Evolutionary conservation across 2,888 invertebrate species (phyloP).

Genomic region (Plebejus argus): DNA sequence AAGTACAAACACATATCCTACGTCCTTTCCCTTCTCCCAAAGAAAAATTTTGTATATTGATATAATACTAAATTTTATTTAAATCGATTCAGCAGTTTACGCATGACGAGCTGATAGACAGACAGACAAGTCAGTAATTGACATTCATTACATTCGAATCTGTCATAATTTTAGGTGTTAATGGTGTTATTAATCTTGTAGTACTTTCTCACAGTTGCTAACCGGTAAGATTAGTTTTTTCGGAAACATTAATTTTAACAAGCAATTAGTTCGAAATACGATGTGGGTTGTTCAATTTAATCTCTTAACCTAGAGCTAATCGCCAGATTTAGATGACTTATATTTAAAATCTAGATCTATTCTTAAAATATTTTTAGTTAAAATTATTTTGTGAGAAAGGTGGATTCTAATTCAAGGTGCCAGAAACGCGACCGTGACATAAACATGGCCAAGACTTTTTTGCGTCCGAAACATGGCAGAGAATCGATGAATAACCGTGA

Average conservation of each 20-base stretch:
- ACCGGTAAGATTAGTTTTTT: conserved; percentile 15
- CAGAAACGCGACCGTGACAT: too few relatives aligned
- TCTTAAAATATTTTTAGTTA: background rate
- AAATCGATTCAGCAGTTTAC: background rate
- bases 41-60: too few relatives aligned
- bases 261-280: background rate
- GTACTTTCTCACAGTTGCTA: background rate
- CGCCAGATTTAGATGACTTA: background rate
- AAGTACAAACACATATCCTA: too few relatives aligned
- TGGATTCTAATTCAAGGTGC: too few relatives aligned
- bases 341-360: background rate
- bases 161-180: background rate
- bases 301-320: background rate
- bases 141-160: background rate
- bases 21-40: too few relatives aligned
- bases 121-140: background rate
- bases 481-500: too few relatives aligned
- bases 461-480: too few relatives aligned
- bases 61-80: background rate
- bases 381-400: background rate
- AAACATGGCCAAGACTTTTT: too few relatives aligned
- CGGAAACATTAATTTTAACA: conserved; percentile 14
- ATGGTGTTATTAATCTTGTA: background rate
- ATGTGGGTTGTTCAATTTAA: background rate
- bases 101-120: background rate